Evolutionary conservation across 2,888 invertebrate species (phyloP).

Genomic region (Frankliniella fusca): DNA sequence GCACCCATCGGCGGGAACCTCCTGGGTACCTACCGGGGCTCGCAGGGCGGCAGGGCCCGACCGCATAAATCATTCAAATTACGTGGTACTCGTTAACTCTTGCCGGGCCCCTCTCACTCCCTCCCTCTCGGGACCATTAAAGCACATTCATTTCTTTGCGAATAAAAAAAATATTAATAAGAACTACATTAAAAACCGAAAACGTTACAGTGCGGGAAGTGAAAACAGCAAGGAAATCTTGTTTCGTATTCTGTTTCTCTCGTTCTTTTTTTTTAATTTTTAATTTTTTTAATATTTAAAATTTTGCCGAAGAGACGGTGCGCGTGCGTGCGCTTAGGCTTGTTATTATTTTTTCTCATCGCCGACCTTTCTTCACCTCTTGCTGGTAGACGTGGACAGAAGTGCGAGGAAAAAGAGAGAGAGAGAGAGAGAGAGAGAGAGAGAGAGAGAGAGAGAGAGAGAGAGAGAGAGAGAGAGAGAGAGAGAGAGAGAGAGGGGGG

Average conservation of each 20-base stretch:
- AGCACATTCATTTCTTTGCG: conserved; percentile 11
- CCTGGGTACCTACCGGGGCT: no score
- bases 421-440: neutral
- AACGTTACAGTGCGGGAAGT: no score
- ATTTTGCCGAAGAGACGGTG: no score
- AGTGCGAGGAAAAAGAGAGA: neutral
- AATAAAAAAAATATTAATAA: conserved; percentile 4
- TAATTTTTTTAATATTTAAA: neutral
- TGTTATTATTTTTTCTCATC: no score
- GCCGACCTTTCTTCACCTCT: no score
- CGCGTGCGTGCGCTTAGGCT: no score
- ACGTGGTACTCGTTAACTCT: conserved; percentile 12
- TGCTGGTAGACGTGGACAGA: no score
- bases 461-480: no score
- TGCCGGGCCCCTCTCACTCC: neutral
- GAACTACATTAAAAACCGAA: conserved; percentile 16
- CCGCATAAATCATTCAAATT: conserved; percentile 26
- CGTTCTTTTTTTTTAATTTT: neutral
- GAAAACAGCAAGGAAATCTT: neutral
- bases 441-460: neutral
- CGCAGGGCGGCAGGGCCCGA: neutral
- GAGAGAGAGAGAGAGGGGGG: no score
- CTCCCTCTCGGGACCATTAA: neutral
- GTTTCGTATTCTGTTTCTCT: neutral
- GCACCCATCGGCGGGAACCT: no score